These are phyloP conservation scores for Pachypsylla venusta DNA, from an alignment of 1,140 invertebrate species.

Conservation along the genomic window DNA sequence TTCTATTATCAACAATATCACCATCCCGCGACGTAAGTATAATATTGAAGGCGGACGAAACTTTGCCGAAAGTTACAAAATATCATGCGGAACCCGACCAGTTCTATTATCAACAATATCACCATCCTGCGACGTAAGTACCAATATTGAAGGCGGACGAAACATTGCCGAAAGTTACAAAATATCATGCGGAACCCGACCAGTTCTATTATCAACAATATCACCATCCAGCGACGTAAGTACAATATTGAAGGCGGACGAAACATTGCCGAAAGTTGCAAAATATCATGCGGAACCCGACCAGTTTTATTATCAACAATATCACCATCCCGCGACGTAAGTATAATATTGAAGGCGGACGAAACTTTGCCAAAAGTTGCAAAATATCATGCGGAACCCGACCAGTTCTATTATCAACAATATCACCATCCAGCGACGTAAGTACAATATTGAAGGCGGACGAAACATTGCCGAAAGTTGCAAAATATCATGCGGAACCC, in stretches of 20 bases:
- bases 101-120: conserved; percentile 14
- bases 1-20: conserved; percentile 14
- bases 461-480: conserved; percentile 74
- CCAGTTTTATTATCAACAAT: conserved; percentile 15
- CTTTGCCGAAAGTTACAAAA: conserved; percentile 73
- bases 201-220: too few species aligned
- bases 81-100: conserved; percentile 19
- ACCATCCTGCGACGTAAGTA: conserved; percentile 1
- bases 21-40: not conserved
- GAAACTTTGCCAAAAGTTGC: conserved; percentile 77
- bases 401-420: conserved; percentile 15
- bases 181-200: too few species aligned
- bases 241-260: conserved; percentile 72
- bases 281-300: conserved; percentile 32
- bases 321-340: not conserved
- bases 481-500: conserved; percentile 35
- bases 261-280: conserved; percentile 74
- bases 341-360: conserved; percentile 63
- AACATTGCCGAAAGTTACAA: too few species aligned
- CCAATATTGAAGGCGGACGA: too few species aligned
- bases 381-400: conserved; percentile 32
- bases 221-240: too few species aligned
- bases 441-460: conserved; percentile 65
- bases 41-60: conserved; percentile 71
- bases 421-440: not conserved